Evolutionary conservation across 2,888 invertebrate genomes (phyloP).

Genomic region (Cheilosia scutellata): DNA sequence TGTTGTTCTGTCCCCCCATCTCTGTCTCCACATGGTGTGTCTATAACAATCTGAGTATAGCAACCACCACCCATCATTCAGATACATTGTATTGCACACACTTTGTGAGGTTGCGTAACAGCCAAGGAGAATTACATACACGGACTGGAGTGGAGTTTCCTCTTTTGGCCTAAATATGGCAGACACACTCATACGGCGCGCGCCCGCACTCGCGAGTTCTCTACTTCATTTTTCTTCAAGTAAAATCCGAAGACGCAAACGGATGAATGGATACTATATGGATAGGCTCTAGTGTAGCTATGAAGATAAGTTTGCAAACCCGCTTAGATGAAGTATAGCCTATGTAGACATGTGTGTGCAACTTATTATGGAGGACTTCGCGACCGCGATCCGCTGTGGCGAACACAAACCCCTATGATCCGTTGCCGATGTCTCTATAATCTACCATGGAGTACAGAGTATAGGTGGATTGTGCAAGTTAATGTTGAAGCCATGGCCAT

Average conservation of each 20-base stretch:
- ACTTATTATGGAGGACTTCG: conserved; percentile 51
- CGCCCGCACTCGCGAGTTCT: neutral
- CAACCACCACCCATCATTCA: conserved; percentile 23
- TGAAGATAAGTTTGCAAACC: neutral
- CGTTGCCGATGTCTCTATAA: conserved; percentile 42
- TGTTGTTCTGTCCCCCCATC: neutral
- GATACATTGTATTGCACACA: conserved; percentile 25
- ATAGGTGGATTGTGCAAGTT: conserved; percentile 21
- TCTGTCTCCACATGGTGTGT: neutral
- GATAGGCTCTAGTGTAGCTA: neutral
- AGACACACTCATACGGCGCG: conserved; percentile 27
- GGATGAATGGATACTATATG: conserved; percentile 35
- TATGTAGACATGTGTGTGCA: neutral
- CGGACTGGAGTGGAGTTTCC: conserved; percentile 50
- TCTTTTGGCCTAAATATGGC: conserved; percentile 63
- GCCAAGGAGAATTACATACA: conserved; percentile 13
- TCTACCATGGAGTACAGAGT: conserved; percentile 7
- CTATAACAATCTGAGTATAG: conserved; percentile 2
- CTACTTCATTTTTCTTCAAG: conserved; percentile 9
- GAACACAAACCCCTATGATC: conserved; percentile 50
- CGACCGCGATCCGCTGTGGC: conserved; percentile 29
- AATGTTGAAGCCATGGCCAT: conserved; percentile 50
- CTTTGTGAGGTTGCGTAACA: conserved; percentile 33
- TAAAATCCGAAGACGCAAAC: neutral
- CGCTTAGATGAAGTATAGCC: neutral